phyloP scores from a whole-genome alignment of 1,140 invertebrate genomes.

The Cyphomyrmex costatus region DNA sequence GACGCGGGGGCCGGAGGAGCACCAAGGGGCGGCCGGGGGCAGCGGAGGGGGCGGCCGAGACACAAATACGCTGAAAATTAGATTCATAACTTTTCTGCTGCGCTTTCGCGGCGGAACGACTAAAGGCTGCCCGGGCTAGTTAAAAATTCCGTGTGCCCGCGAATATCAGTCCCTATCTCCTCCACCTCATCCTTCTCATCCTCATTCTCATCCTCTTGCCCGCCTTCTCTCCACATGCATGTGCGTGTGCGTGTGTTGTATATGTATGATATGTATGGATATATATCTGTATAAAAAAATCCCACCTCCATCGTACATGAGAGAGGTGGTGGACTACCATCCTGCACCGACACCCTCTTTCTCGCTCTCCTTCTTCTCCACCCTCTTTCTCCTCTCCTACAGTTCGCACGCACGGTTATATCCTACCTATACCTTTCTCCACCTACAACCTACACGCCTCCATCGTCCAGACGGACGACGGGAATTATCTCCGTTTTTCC shows the following conservation, averaged over 20 bases:
- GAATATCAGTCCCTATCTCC: slow-evolving; percentile 82
- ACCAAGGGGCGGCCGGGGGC: slow-evolving; percentile 43
- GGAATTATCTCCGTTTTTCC: slow-evolving; percentile 85
- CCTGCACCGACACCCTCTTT: slow-evolving; percentile 66
- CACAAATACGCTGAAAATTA: slow-evolving; percentile 85
- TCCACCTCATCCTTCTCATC: slow-evolving; percentile 36
- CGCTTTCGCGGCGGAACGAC: slow-evolving; percentile 79
- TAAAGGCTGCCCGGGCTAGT: slow-evolving; percentile 80
- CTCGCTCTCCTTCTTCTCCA: slow-evolving; percentile 50
- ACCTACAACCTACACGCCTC: slow-evolving; percentile 71
- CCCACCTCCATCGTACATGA: slow-evolving; percentile 68
- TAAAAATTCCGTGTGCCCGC: slow-evolving; percentile 85
- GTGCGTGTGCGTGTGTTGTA: background rate
- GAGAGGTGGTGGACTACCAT: slow-evolving; percentile 57
- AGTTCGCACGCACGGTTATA: slow-evolving; percentile 68
- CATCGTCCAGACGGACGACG: slow-evolving; percentile 79
- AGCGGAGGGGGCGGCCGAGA: slow-evolving; percentile 72
- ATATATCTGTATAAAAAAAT: slow-evolving; percentile 63
- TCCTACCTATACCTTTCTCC: slow-evolving; percentile 70
- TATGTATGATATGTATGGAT: background rate
- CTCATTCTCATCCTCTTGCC: slow-evolving; percentile 40
- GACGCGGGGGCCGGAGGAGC: slow-evolving; percentile 53
- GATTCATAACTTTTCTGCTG: slow-evolving; percentile 86
- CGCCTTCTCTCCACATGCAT: slow-evolving; percentile 21
- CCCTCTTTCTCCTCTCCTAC: slow-evolving; percentile 52